Evolutionary conservation across 1,140 invertebrate species (phyloP).

Genomic region (Augochlora pura): DNA sequence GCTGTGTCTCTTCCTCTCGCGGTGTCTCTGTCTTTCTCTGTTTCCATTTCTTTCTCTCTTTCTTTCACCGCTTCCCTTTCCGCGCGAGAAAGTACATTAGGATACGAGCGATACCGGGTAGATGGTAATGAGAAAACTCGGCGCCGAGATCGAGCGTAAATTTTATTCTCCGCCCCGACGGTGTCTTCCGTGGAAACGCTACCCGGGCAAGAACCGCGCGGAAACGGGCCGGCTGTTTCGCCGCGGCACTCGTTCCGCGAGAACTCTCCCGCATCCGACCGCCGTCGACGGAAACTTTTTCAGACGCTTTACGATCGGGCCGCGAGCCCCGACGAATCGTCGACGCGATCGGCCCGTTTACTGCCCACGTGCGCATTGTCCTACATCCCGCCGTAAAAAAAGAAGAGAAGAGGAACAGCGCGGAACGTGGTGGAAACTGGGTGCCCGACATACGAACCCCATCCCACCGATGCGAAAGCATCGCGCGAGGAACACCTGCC

Average conservation of each 20-base stretch:
- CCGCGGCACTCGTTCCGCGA: not conserved
- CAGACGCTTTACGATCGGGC: not conserved
- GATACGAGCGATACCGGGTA: conserved; percentile 19
- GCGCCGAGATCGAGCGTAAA: conserved; percentile 48
- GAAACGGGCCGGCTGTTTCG: conserved; percentile 16
- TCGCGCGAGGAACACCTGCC: no score
- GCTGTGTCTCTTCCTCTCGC: no score
- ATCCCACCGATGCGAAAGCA: no score
- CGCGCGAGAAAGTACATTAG: conserved; percentile 39
- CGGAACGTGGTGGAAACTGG: not conserved
- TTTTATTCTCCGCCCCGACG: conserved; percentile 39
- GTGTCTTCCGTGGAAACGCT: not conserved
- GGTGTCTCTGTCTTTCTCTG: no score
- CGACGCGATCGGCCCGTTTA: conserved; percentile 15
- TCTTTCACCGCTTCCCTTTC: no score
- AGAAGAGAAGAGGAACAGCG: not conserved
- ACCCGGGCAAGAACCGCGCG: not conserved
- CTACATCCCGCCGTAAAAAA: conserved; percentile 2
- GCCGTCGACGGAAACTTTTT: not conserved
- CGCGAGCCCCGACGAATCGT: conserved; percentile 14
- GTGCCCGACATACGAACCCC: not conserved
- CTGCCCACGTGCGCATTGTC: not conserved
- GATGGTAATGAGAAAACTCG: conserved; percentile 56
- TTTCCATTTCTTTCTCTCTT: no score
- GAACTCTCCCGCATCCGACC: not conserved